Evolutionary conservation across 2,113 vertebrate genomes (phyloP).

Genomic region (Aviceda subcristata): DNA sequence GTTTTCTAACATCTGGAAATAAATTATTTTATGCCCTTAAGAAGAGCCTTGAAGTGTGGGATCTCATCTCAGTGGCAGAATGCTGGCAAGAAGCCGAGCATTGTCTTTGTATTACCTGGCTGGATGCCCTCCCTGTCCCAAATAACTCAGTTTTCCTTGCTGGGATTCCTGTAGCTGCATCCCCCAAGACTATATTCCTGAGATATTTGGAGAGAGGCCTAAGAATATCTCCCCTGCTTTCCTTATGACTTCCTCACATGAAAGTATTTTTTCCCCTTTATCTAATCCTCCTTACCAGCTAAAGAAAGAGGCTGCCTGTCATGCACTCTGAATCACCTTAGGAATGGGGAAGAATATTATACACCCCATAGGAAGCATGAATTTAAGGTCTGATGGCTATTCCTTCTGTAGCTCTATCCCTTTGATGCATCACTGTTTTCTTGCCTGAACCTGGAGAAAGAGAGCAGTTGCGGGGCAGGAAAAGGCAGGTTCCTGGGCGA

Average conservation of each 20-base stretch:
- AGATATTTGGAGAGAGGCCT: background rate
- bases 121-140: background rate
- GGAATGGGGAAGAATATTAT: background rate
- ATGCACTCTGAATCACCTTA: background rate
- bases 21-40: background rate
- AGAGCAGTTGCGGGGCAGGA: conserved; percentile 5
- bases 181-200: background rate
- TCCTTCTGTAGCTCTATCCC: background rate
- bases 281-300: background rate
- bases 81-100: background rate
- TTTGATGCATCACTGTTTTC: background rate
- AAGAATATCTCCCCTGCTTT: background rate
- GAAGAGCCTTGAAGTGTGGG: background rate
- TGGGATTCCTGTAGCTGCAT: background rate
- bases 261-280: background rate
- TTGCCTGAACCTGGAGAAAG: conserved; percentile 33
- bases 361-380: background rate
- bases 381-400: background rate
- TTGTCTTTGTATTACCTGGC: background rate
- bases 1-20: background rate
- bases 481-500: conserved; percentile 59
- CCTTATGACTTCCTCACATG: background rate
- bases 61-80: background rate
- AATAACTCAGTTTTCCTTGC: background rate
- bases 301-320: background rate